Evolutionary conservation across 2,113 vertebrate genomes (phyloP).

Genomic region (Saccopteryx leptura): DNA sequence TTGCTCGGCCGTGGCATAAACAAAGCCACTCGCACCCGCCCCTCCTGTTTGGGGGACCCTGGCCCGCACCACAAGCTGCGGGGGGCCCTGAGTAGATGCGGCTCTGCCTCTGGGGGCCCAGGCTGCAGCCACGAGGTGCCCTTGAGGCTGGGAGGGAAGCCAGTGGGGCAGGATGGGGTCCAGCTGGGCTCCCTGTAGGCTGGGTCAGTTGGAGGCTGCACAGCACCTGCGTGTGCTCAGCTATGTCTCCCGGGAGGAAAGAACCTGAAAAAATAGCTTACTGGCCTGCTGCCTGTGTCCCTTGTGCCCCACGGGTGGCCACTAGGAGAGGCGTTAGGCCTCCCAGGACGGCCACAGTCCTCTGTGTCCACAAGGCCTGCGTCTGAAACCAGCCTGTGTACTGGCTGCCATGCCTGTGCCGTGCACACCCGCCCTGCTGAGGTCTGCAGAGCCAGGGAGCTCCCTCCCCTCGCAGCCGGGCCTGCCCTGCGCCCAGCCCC

Average conservation of each 20-base stretch:
- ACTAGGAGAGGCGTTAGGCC: fast-evolving
- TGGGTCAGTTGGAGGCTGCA: fast-evolving
- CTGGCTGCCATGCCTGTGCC: fast-evolving
- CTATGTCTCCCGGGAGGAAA: neutral
- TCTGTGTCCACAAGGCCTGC: neutral
- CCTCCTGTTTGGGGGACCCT: fast-evolving
- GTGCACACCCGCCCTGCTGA: fast-evolving
- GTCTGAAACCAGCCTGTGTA: fast-evolving
- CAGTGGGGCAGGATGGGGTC: fast-evolving
- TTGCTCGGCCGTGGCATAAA: too few relatives aligned
- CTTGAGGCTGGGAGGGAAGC: neutral
- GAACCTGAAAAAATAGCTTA: fast-evolving
- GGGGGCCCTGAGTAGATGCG: neutral
- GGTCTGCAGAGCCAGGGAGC: neutral
- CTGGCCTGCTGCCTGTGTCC: neutral
- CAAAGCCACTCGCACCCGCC: fast-evolving
- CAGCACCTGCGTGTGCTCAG: neutral
- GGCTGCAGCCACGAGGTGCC: fast-evolving
- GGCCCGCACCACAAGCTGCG: fast-evolving
- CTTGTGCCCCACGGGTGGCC: fast-evolving
- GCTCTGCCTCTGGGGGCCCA: neutral
- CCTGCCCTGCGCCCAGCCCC: neutral
- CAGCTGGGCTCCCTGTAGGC: neutral
- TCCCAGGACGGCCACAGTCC: fast-evolving
- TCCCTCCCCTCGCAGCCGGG: fast-evolving